Percentiles rank a stretch among this genome's conserved stretches.
These are phyloP conservation scores for Hydrophis major DNA, from an alignment of 2,797 vertebrate genomes.

Conservation along the genomic window DNA sequence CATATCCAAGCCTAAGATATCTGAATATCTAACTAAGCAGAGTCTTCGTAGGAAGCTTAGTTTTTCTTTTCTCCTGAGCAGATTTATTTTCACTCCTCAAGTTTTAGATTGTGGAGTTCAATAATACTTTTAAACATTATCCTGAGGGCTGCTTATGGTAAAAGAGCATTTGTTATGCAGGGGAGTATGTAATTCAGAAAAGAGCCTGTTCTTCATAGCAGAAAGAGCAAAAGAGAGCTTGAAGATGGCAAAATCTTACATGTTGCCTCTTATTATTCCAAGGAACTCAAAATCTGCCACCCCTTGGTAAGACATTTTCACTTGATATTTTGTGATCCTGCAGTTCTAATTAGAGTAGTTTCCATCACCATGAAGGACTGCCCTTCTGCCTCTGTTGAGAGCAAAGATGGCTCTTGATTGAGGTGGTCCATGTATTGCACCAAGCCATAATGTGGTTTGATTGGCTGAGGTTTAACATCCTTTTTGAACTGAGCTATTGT, in stretches of 20 bases:
- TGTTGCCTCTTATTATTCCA: neutral
- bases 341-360: neutral
- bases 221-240: neutral
- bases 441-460: neutral
- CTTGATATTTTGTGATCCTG: neutral
- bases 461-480: neutral
- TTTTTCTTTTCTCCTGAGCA: neutral
- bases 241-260: neutral
- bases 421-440: neutral
- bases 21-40: neutral
- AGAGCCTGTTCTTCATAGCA: neutral
- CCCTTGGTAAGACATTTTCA: neutral
- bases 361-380: accelerated
- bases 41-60: neutral
- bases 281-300: neutral
- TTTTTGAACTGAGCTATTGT: neutral
- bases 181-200: neutral
- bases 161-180: neutral
- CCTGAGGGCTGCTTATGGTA: neutral
- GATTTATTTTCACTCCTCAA: neutral
- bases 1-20: neutral
- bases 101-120: neutral
- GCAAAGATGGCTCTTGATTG: neutral
- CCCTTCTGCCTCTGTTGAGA: neutral
- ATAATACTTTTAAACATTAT: neutral